Evolutionary conservation across 1,140 invertebrate species (phyloP), one percentile per base, ranked within the genome.

Genomic region (Ruditapes philippinarum): DNA sequence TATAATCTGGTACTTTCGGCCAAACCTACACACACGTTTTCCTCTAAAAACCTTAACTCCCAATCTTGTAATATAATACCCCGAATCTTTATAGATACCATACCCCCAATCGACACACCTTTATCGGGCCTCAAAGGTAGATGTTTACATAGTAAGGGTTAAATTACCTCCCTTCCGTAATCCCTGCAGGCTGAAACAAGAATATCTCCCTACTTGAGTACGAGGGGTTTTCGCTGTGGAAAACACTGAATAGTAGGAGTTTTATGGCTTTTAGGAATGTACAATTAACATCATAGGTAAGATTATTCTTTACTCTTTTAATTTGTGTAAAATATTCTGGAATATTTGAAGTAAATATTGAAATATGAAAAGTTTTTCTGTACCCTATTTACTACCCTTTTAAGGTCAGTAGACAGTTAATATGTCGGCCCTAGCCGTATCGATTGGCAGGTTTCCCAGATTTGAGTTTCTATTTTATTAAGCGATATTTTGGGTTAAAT

Each of bases 361-460:
- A 65, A n/a, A 49, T n/a, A 45, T 62, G 40, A 51, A 49, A 36
- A 80, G 40, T 79, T 88, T 88, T 88, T 68, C 76, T 70, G 85
- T 70, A 80, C 85, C 85, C 85, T 80, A 88, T 88, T 88, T 73
- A 17, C 62, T 80, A 86, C 85, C 85, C 85, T 88, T 79, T 78
- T 78, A 88, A 88, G 85, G 85, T 88, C 85, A 88, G 38, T 80
- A 62, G 73, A 88, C 85, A 38, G 70, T 76, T 45, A 88, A 88
- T 62, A 88, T 88, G 85, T 88, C 85, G 85, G 85, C 85, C 85
- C 85, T 88, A 88, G 85, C 73, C 74, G 49, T 79, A 88, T 88
- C 76, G 85, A 88, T 88, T 88, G 85, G 85, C 74, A 79, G 25
- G 40, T 40, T 88, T 65, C 74, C 85, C 62, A 70, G 33, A 25